Evolutionary conservation across 2,113 vertebrate species (phyloP).

Genomic region (Cyanocitta stelleri): DNA sequence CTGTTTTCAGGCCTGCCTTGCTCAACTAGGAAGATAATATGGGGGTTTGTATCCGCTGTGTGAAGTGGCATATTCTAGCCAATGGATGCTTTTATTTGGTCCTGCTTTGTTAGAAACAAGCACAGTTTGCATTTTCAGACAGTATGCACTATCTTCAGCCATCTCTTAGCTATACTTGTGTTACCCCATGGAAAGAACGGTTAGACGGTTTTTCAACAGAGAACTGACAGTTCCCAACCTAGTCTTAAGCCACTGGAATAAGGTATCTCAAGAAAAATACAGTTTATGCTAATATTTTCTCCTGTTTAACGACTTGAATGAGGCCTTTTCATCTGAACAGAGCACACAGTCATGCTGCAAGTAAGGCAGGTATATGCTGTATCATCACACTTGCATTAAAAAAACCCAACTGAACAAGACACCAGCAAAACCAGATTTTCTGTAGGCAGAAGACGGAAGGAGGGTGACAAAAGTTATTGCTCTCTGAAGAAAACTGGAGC

Average conservation of each 20-base stretch:
- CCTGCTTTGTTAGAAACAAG: background rate
- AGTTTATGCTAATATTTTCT: background rate
- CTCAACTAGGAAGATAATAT: background rate
- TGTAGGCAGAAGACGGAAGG: conserved; percentile 6
- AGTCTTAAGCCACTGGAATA: background rate
- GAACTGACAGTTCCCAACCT: background rate
- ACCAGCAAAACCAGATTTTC: background rate
- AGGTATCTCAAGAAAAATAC: background rate
- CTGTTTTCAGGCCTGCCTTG: background rate
- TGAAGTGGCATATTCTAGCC: background rate
- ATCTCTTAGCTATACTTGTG: background rate
- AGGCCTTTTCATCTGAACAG: background rate
- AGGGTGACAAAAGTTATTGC: background rate
- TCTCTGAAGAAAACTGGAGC: background rate
- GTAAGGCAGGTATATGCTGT: background rate
- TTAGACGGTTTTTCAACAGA: background rate
- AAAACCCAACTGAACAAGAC: background rate
- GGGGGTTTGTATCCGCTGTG: background rate
- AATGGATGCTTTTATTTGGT: background rate
- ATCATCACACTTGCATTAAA: background rate
- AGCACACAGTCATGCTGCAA: background rate
- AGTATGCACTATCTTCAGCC: background rate
- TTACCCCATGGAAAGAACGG: background rate
- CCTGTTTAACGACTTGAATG: background rate
- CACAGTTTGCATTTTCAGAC: background rate